phyloP scores from a whole-genome alignment of 2,113 vertebrate species.

The Brienomyrus longianalis region DNA sequence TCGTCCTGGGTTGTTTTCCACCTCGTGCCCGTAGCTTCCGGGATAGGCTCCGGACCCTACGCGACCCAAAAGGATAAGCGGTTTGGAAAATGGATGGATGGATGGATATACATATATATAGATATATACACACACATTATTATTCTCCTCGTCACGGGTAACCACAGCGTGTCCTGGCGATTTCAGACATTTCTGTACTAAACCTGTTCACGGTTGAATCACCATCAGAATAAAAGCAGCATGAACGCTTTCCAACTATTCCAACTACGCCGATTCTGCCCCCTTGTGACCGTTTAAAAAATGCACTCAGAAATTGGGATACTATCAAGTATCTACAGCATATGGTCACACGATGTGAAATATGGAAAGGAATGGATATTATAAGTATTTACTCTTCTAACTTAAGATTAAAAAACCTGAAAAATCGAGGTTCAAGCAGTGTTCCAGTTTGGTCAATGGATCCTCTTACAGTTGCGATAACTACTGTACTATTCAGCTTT shows the following conservation, averaged over 20 bases:
- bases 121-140: not conserved
- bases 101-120: too few relatives aligned
- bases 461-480: not conserved
- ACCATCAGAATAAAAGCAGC: not conserved
- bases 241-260: not conserved
- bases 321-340: not conserved
- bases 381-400: not conserved
- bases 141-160: not conserved
- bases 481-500: not conserved
- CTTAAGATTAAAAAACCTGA: not conserved
- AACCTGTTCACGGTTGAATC: not conserved
- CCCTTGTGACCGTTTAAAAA: not conserved
- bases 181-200: not conserved
- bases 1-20: too few relatives aligned
- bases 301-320: not conserved
- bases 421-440: not conserved
- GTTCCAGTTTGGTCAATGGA: not conserved
- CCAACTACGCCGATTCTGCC: not conserved
- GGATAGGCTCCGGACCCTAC: too few relatives aligned
- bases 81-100: too few relatives aligned
- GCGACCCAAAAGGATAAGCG: too few relatives aligned
- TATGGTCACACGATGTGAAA: not conserved
- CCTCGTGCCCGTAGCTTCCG: too few relatives aligned
- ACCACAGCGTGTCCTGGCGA: not conserved
- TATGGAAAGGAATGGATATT: not conserved